Percentiles rank a stretch among this genome's conserved stretches.
Conservation (phyloP, 2,888 invertebrate genomes). For the Trachelus troglodyta region DNA sequence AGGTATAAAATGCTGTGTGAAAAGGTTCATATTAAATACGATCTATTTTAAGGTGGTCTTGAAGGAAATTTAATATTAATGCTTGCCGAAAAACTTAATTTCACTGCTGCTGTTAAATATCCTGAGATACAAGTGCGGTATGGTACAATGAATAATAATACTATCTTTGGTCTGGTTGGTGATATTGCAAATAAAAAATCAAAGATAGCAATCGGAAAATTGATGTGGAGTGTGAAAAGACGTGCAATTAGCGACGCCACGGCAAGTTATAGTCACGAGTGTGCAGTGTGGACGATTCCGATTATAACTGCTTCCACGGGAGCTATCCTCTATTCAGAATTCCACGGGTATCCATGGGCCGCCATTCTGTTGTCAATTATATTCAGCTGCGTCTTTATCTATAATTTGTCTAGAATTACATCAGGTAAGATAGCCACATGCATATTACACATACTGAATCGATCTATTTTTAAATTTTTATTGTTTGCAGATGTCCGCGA, state of each 20-base stretch:
- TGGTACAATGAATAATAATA: not conserved
- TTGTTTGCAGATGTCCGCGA: not conserved
- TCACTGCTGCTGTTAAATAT: not conserved
- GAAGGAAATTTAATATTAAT: not conserved
- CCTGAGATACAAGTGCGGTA: not conserved
- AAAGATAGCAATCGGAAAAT: not conserved
- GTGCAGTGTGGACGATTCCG: not conserved
- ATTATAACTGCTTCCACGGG: not conserved
- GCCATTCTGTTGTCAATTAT: not conserved
- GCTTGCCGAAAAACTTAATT: not conserved
- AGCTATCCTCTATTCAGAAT: not conserved
- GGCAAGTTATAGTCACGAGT: not conserved
- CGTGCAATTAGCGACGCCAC: not conserved
- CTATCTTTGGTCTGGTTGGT: not conserved
- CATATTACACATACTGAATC: not conserved
- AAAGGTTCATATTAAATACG: not conserved
- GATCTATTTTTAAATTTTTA: not conserved
- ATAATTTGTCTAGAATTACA: not conserved
- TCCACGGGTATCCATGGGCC: not conserved
- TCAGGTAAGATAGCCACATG: not conserved
- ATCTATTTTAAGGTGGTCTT: not conserved
- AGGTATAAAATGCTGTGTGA: no score
- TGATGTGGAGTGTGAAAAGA: not conserved
- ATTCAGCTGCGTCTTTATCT: not conserved
- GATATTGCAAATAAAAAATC: not conserved